Base-by-base conservation (phyloP, 2,797 vertebrate species). In the Craterocephalus amniculus region DNA sequence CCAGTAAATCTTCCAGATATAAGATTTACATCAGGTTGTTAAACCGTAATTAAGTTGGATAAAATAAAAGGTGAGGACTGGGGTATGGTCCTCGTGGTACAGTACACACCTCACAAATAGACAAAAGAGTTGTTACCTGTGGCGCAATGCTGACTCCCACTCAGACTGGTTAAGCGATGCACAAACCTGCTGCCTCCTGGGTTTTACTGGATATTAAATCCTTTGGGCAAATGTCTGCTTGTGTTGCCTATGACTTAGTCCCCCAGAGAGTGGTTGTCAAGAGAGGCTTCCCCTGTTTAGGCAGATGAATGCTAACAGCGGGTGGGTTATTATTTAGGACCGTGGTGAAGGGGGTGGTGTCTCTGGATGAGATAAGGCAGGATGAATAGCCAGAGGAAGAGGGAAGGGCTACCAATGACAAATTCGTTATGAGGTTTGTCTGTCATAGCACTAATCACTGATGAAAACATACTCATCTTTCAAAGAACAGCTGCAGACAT, bases 281-380 rank as follows among this genome's bases (percentile, higher is more conserved):
- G 67, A 81, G 79, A 82, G 60, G 54, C 70, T 78, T 72, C 80
- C 72, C 78, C 67, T 71, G 36, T 86, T 88, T 74, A 83, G 81
- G 69, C 73, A 76, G 67, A 83, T 67, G 45, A 83, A 87, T 86
- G 78, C 74, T 84, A 74, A 64, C 40, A 79, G 81, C 5, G 43
- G 62, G 62, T 70, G 83, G 76, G 78, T 81, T 89, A 76, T 87
- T 89, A 89, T 90, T 83, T 78, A 84, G 78, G 70, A 66, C 60
- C 1, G 62, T 49, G 69, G 45, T 9, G 31, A 54, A 36, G 74
- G 48, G 32, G 71, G 52, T 43, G 84, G 58, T 57, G 76, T 65
- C 24, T 27, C 40, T 57, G 65, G 64, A 74, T 78, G 82, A 84
- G 67, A 83, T 84, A 83, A 84, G 62, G 32, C 52, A 61, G 72